Evolutionary conservation across 2,888 invertebrate genomes (phyloP).

Genomic region (Drosophila subquinaria): DNA sequence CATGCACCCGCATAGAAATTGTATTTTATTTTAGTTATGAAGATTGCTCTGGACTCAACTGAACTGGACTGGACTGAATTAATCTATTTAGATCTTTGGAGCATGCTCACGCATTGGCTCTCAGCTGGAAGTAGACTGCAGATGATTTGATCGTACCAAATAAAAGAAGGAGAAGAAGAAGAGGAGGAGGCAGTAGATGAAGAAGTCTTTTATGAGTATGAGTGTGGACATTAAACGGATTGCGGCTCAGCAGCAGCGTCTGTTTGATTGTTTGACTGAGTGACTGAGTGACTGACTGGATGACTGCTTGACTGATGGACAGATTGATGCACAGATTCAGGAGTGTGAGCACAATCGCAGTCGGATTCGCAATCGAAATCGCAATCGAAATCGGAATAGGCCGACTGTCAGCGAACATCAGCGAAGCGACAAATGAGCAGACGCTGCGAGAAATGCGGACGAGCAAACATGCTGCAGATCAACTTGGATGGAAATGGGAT

Average conservation of each 20-base stretch:
- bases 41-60: conserved; percentile 11
- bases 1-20: conserved; percentile 47
- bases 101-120: conserved; percentile 20
- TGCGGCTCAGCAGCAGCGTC: not conserved
- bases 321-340: conserved; percentile 63
- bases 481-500: conserved; percentile 47
- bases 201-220: conserved; percentile 12
- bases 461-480: conserved; percentile 63
- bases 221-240: conserved; percentile 25
- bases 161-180: not conserved
- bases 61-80: conserved; percentile 18
- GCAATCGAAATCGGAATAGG: conserved; percentile 30
- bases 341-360: conserved; percentile 62
- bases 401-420: conserved; percentile 63
- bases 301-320: conserved; percentile 47
- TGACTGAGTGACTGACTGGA: conserved; percentile 10
- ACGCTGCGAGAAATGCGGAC: conserved; percentile 56
- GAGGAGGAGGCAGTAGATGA: not conserved
- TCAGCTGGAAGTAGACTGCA: conserved; percentile 17
- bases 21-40: not conserved
- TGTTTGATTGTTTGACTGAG: conserved; percentile 13
- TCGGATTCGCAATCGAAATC: conserved; percentile 35
- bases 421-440: conserved; percentile 77
- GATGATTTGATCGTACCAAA: conserved; percentile 7
- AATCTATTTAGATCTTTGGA: conserved; percentile 31